A percentile compares a stretch with the other conserved stretches of the same genome.
Evolutionary conservation across 2,888 invertebrate genomes (phyloP).

Genomic region (Psococerastis gibbosa): DNA sequence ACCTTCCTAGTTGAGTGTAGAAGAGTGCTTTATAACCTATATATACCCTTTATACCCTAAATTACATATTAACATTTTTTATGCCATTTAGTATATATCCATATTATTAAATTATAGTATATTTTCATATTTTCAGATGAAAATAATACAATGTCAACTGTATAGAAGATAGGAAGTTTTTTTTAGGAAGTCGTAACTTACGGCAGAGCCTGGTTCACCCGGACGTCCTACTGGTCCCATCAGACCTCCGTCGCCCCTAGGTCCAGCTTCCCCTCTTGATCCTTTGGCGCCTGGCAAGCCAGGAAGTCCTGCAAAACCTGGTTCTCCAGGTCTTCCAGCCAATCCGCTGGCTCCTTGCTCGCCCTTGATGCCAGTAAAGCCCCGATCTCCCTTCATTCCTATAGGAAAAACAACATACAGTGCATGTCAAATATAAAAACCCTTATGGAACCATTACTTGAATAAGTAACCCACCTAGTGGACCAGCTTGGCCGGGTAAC

Average conservation of each 20-base stretch:
- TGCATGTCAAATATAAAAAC: no score
- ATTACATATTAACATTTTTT: no score
- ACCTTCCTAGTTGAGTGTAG: no score
- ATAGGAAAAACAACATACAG: slow-evolving; percentile 46
- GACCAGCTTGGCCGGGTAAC: slow-evolving; percentile 27
- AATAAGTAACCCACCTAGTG: slow-evolving; percentile 31
- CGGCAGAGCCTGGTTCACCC: slow-evolving; percentile 51
- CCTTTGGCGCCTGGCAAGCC: slow-evolving; percentile 54
- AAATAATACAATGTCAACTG: no score
- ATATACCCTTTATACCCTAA: no score
- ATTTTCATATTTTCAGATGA: no score
- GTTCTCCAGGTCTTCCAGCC: slow-evolving; percentile 40
- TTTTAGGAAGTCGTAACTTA: slow-evolving; percentile 11
- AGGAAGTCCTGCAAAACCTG: slow-evolving; percentile 37
- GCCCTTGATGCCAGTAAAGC: slow-evolving; percentile 22
- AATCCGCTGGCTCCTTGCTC: slow-evolving; percentile 14
- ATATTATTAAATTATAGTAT: no score
- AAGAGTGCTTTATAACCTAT: no score
- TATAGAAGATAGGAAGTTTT: not conserved
- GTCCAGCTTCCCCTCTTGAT: slow-evolving; percentile 51
- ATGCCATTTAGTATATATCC: no score
- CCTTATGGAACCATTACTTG: no score
- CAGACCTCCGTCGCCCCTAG: slow-evolving; percentile 53
- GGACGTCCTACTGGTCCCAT: slow-evolving; percentile 45
- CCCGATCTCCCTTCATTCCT: slow-evolving; percentile 57